Evolutionary conservation across 92 coral and sea anemone species (phyloP).

Genomic region (Paragorgia papillata): DNA sequence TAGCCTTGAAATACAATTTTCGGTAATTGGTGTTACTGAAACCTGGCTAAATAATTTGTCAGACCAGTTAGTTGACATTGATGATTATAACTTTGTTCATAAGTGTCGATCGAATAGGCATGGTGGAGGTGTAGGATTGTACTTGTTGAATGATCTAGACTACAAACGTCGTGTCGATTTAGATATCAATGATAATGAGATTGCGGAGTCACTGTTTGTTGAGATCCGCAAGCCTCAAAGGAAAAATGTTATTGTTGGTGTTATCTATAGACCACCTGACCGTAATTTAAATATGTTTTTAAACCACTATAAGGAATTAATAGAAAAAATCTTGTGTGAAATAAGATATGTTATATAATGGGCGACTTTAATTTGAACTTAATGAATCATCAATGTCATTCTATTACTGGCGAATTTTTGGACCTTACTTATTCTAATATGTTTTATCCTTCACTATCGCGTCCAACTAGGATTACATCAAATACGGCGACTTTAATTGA

Average conservation of each 20-base stretch:
- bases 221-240: constrained; percentile 33
- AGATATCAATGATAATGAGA: neutral
- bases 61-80: too few relatives aligned
- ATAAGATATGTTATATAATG: too few relatives aligned
- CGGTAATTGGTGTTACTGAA: too few relatives aligned
- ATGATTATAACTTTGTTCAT: too few relatives aligned
- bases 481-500: neutral
- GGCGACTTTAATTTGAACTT: too few relatives aligned
- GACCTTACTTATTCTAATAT: neutral
- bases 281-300: constrained; percentile 4
- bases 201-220: constrained; percentile 33
- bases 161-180: neutral
- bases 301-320: constrained; percentile 22
- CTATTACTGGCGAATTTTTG: neutral
- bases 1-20: too few relatives aligned
- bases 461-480: constrained; percentile 2
- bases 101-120: too few relatives aligned
- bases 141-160: neutral
- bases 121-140: neutral
- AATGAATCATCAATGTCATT: neutral
- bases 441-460: neutral
- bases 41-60: too few relatives aligned
- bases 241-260: constrained; percentile 32
- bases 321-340: constrained; percentile 28
- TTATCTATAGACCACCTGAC: constrained; percentile 36